Base-by-base conservation (phyloP, 2,888 invertebrate species). In the Xestia sexstrigata region DNA sequence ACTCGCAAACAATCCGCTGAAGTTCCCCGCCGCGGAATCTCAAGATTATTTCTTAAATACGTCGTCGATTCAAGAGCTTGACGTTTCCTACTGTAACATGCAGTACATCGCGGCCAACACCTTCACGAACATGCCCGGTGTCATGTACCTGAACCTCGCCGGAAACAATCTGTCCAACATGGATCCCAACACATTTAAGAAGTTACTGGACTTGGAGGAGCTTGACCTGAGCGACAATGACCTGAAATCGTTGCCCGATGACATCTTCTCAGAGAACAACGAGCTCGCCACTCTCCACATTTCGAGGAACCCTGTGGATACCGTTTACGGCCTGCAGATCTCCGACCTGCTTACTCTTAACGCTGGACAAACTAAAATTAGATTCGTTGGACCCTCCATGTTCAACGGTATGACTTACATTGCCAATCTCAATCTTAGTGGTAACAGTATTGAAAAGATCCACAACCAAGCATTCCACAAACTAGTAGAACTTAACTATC, bases 221-320 rank as follows among this genome's bases (percentile, higher is more conserved):
- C 93, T 98, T 47, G 98, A 98, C 90, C 94, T 98, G 15, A 98
- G 98, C 30, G 97, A 97, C 85, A 98, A 98, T 91, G 95, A 97
- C 11, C 96, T 98, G 49, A 97, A 95, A 83, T 96, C 97, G 6
- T 93, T 98, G 70, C 97, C 98, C 0, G 93, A 96, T 15, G 97
- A 97, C 20, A 95, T 98, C 58, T 98, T 98, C 92, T 97, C 97
- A 13, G 97, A 97, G 79, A 98, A 98, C 79, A 95, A 94, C 49
- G 97, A 97, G 82, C 94, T 98, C 71, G 97, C 97, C 71, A 98
- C 97, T 9, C 97, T 98, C 30, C 97, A 97, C 88, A 95, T 98
- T 86, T 97, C 98, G 91, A 97, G 98, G 87, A 98, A 98, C 90
- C 97, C 98, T 1, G 97, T 98, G 84, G 95, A 97, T 76, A 96